These are phyloP conservation scores for Meloe dianella DNA, from an alignment of 2,888 invertebrate species.

Conservation along the genomic window DNA sequence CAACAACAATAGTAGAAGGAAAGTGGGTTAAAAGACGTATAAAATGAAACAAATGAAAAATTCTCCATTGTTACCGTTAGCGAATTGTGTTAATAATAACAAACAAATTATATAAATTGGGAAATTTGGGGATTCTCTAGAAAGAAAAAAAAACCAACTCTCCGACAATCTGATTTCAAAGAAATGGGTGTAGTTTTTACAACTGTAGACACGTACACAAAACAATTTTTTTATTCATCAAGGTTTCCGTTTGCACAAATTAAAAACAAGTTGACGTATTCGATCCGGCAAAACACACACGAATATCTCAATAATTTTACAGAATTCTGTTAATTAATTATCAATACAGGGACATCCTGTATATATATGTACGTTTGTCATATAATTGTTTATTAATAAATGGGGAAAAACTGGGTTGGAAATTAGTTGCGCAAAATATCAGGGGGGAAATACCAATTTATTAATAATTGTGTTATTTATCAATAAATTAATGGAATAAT, in stretches of 20 bases:
- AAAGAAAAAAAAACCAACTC: background rate
- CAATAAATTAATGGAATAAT: too few relatives aligned
- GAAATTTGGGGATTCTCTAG: slow-evolving; percentile 5
- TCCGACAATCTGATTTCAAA: background rate
- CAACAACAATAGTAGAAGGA: background rate
- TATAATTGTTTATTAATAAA: background rate
- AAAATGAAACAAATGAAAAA: background rate
- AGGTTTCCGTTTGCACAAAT: background rate
- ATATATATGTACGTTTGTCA: background rate
- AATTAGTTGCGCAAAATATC: background rate
- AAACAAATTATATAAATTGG: background rate
- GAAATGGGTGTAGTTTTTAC: slow-evolving; percentile 2
- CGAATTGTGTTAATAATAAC: background rate
- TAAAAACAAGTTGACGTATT: too few relatives aligned
- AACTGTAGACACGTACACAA: background rate
- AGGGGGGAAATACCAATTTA: background rate
- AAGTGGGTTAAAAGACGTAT: background rate
- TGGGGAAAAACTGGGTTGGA: background rate
- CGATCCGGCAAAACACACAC: too few relatives aligned
- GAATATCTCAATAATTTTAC: too few relatives aligned
- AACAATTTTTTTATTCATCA: background rate
- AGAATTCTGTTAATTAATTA: too few relatives aligned
- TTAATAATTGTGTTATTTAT: too few relatives aligned
- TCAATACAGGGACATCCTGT: background rate
- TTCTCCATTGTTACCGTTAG: background rate